Evolutionary conservation across 2,888 invertebrate species (phyloP).

Genomic region (Theodoxus fluviatilis): DNA sequence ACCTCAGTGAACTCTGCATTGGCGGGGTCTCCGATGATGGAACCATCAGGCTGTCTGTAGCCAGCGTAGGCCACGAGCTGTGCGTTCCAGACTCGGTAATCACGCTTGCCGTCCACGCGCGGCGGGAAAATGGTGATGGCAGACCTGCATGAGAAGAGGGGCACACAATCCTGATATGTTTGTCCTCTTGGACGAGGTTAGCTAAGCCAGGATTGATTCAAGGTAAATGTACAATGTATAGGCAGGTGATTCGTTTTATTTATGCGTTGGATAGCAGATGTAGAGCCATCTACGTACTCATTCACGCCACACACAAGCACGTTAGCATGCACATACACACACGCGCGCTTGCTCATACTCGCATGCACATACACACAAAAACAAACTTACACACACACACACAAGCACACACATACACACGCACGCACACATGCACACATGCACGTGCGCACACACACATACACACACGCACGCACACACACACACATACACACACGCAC

Average conservation of each 20-base stretch:
- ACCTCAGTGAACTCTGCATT: constrained; percentile 92
- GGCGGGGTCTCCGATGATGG: constrained; percentile 84
- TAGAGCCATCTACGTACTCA: too few species aligned
- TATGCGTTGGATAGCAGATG: too few species aligned
- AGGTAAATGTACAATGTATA: too few species aligned
- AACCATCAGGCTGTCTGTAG: constrained; percentile 84
- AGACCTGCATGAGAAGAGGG: constrained; percentile 71
- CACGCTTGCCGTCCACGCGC: constrained; percentile 85
- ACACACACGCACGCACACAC: not conserved
- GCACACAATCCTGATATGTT: not conserved
- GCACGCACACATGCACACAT: too few species aligned
- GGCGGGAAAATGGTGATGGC: constrained; percentile 95
- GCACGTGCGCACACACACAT: constrained; percentile 1
- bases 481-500: constrained; percentile 16
- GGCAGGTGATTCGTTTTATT: too few species aligned
- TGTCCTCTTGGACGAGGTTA: not conserved
- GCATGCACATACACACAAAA: too few species aligned
- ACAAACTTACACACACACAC: too few species aligned
- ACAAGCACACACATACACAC: too few species aligned
- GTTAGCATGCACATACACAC: too few species aligned
- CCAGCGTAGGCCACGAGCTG: constrained; percentile 92
- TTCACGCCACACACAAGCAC: too few species aligned
- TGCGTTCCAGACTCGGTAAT: constrained; percentile 92
- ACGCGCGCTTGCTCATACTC: too few species aligned
- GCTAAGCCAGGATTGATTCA: too few species aligned